These are phyloP conservation scores for Iselma pallidipennis DNA, from an alignment of 2,888 invertebrate species.

Conservation along the genomic window DNA sequence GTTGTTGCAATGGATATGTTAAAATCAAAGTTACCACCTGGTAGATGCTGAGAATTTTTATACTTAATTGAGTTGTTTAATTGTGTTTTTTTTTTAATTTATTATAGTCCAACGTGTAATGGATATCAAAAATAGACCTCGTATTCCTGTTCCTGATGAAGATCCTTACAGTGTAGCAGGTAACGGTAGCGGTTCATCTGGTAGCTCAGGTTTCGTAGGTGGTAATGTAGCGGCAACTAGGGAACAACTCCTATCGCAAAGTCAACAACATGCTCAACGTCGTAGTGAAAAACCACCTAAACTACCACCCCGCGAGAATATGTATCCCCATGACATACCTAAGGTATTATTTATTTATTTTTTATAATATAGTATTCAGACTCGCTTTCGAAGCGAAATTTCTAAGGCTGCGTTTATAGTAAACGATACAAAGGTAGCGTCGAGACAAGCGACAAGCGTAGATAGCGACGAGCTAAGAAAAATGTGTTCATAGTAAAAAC, in stretches of 20 bases:
- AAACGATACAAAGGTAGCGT: too few species aligned
- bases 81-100: constrained; percentile 1
- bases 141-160: constrained; percentile 90
- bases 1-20: constrained; percentile 97
- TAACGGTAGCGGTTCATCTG: constrained; percentile 67
- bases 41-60: constrained; percentile 60
- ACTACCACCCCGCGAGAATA: constrained; percentile 86
- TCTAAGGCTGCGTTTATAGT: too few species aligned
- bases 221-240: constrained; percentile 72
- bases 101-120: constrained; percentile 77
- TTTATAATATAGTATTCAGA: constrained; percentile 10
- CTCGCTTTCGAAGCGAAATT: constrained; percentile 28
- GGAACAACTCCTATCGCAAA: constrained; percentile 71
- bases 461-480: too few species aligned
- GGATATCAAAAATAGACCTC: constrained; percentile 89
- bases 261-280: constrained; percentile 66
- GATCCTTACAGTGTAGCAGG: constrained; percentile 92
- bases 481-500: too few species aligned
- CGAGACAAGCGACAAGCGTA: too few species aligned
- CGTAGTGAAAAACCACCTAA: constrained; percentile 89
- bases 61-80: too few species aligned
- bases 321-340: constrained; percentile 82
- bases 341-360: constrained; percentile 64
- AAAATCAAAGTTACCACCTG: constrained; percentile 90
- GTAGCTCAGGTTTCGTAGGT: constrained; percentile 65